These are phyloP conservation scores for Acanthurus tractus DNA, from an alignment of 2,797 vertebrate genomes.

Conservation along the genomic window DNA sequence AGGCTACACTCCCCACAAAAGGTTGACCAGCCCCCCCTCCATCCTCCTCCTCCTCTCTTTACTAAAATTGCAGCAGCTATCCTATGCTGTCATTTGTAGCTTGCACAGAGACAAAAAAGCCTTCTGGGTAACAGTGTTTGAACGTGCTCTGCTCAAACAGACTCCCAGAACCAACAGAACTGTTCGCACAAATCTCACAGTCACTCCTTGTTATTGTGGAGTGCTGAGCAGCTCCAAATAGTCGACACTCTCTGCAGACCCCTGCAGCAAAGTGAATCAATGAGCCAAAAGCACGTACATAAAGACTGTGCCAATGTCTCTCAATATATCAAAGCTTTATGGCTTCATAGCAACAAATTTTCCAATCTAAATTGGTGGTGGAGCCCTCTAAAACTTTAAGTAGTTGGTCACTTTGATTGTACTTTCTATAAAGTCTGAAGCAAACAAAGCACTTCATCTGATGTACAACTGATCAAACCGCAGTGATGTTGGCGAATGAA, in stretches of 20 bases:
- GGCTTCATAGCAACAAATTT: constrained; percentile 62
- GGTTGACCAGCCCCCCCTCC: constrained; percentile 40
- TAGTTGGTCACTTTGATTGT: constrained; percentile 37
- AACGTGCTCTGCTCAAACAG: constrained; percentile 67
- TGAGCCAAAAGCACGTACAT: constrained; percentile 70
- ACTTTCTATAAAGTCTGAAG: constrained; percentile 43
- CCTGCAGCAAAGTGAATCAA: constrained; percentile 69
- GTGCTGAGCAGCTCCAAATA: constrained; percentile 64
- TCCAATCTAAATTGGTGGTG: constrained; percentile 59
- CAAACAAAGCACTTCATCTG: constrained; percentile 62
- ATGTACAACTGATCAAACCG: constrained; percentile 45
- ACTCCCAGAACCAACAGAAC: constrained; percentile 67
- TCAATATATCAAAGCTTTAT: constrained; percentile 72
- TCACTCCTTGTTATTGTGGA: constrained; percentile 69
- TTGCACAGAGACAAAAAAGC: constrained; percentile 59
- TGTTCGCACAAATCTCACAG: constrained; percentile 66
- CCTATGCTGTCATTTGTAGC: constrained; percentile 61
- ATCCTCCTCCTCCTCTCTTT: constrained; percentile 29
- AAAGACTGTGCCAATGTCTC: constrained; percentile 69
- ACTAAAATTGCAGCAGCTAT: constrained; percentile 57
- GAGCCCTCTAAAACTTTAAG: constrained; percentile 54
- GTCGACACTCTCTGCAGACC: constrained; percentile 64
- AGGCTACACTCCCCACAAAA: constrained; percentile 52
- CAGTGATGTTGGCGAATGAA: constrained; percentile 46
- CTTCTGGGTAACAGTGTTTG: constrained; percentile 74